Percentiles rank a stretch among this genome's conserved stretches.
phyloP scores from a whole-genome alignment of 1,140 invertebrate species.

The Maniola jurtina region DNA sequence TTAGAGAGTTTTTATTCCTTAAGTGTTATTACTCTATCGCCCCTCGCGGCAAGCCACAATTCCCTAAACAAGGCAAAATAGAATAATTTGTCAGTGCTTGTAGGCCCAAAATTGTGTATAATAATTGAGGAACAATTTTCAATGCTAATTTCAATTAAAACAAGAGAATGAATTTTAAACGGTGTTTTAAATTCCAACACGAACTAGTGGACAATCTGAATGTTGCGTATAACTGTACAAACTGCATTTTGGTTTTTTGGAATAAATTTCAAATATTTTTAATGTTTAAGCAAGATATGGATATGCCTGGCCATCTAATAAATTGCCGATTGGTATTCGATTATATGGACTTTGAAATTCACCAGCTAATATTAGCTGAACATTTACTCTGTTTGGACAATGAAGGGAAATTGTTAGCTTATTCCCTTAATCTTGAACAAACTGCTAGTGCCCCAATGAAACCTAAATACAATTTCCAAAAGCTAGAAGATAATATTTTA shows the following conservation, averaged over 20 bases:
- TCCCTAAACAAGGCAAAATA: too few relatives aligned
- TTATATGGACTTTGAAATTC: conserved; percentile 46
- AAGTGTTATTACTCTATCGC: too few relatives aligned
- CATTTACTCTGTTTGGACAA: conserved; percentile 54
- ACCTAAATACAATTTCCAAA: conserved; percentile 43
- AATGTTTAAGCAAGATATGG: conserved; percentile 45
- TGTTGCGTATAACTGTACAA: conserved; percentile 40
- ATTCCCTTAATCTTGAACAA: conserved; percentile 53
- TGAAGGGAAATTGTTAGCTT: conserved; percentile 43
- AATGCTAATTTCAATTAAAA: background rate
- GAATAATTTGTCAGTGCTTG: too few relatives aligned
- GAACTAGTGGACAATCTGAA: conserved; percentile 42
- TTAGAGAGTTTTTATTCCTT: too few relatives aligned
- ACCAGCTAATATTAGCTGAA: conserved; percentile 37
- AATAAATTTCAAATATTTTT: conserved; percentile 65
- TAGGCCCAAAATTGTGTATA: too few relatives aligned
- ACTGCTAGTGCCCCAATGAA: conserved; percentile 37
- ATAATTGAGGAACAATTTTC: too few relatives aligned
- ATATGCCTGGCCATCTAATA: conserved; percentile 34
- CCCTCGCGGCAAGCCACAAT: too few relatives aligned
- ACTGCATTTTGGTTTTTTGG: conserved; percentile 45
- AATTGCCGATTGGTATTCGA: background rate
- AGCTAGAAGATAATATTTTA: conserved; percentile 35
- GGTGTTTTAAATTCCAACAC: conserved; percentile 19
- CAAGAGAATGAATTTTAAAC: conserved; percentile 7